Base-by-base conservation (phyloP, 2,113 vertebrate species). In the Hippopotamus amphibius region DNA sequence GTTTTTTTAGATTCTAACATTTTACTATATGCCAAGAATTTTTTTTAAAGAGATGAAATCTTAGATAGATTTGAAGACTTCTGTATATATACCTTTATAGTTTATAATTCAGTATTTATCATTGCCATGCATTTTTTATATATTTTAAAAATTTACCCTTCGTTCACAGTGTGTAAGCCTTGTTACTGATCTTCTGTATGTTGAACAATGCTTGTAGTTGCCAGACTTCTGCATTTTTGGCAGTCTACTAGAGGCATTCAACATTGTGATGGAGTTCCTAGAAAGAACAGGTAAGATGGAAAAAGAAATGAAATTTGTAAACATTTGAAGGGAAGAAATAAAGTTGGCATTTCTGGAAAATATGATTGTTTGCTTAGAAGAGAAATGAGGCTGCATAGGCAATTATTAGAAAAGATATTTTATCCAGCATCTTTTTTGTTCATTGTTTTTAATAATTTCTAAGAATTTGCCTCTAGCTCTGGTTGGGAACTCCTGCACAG, bases 1-100 rank as follows among this genome's bases (percentile, higher is more conserved):
- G 55, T 14, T 55, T 79, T 93, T 24, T 81, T 79, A 91, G 66
- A n/a, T 43, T 96, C 48, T 94, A 81, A 74, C 48, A 66, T 90
- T 55, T 66, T 82, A 17, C 50, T 87, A 1, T 55, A 69, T 61
- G 88, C 50, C 33, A 61, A 68, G 12, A 80, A 68, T 65, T 33
- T 68, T 68, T 90, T 76, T 50, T 71, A 14, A 53, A 69, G 48
- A 77, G 41, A 11, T 63, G 14, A 26, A 69, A 85, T 16, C 84
- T 91, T 57, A 55, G 12, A 41, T 91, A 61, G 68, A 72, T 53
- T 76, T 93, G 30, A 81, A 82, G 15, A 53, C 19, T 22, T 50
- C 19, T 8, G 0, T 84, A 7, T 46, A 16, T 46, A 14, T 30
- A 79, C 69, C 37, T 69, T 69, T 80, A 69, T 61, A 24, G 21